These are phyloP conservation scores for Clivina fossor DNA, from an alignment of 2,888 invertebrate genomes.

Conservation along the genomic window DNA sequence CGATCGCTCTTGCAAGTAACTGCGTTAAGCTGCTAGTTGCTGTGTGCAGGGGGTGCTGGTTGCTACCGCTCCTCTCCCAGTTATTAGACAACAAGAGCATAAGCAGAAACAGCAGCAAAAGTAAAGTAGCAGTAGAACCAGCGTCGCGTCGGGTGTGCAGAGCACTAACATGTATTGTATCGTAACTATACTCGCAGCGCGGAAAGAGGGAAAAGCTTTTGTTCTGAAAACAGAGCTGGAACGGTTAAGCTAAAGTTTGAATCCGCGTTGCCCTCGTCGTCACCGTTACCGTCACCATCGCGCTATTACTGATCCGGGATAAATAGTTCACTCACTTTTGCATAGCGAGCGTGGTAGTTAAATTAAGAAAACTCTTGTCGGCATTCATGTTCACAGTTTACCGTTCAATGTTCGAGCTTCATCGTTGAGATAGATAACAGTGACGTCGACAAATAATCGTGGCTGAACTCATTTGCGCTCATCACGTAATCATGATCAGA, in stretches of 20 bases:
- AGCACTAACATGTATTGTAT: no score
- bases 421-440: no score
- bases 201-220: no score
- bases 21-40: no score
- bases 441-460: slow-evolving; percentile 29
- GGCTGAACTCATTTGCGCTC: slow-evolving; percentile 28
- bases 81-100: no score
- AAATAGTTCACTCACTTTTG: slow-evolving; percentile 28
- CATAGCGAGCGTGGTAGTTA: slow-evolving; percentile 23
- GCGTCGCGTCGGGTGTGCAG: not conserved
- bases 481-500: slow-evolving; percentile 29
- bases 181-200: slow-evolving; percentile 17
- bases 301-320: slow-evolving; percentile 24
- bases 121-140: not conserved
- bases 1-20: no score
- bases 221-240: no score
- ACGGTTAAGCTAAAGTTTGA: no score
- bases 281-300: not conserved
- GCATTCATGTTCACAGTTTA: slow-evolving; percentile 1
- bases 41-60: no score
- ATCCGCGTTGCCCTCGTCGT: not conserved
- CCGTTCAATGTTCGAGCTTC: no score
- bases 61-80: no score
- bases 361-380: slow-evolving; percentile 24
- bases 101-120: not conserved